Base-by-base conservation (phyloP, 2,888 invertebrate genomes). In the Drosophila phalerata region DNA sequence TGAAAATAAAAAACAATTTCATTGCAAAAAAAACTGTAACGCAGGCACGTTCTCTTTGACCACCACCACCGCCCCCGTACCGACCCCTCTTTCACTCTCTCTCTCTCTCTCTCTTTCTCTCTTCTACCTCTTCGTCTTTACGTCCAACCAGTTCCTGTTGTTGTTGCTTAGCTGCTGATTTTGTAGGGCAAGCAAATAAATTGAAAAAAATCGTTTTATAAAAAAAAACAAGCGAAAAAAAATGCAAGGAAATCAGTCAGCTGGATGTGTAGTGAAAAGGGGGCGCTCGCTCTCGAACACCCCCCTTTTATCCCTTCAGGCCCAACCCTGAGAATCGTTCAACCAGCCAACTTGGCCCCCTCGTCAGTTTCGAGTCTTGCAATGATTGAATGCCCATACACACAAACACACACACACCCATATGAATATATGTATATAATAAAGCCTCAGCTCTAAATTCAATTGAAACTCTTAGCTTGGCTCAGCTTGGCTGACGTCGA, bases 111-210 rank as follows among this genome's bases (percentile, higher is more conserved):
- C 15, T 5, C 22, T 8, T 15, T 8, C 56, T 8, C 55, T 19
- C n/a, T 10, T 3, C 32, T 32, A 3, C 6, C 15, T n/a, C 5
- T 48, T 30, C n/a, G 5, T 6, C 52, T 6, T n/a, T 8, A 8
- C n/a, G 22, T 5, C n/a, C 47, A 40, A 10, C 40, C 17, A 45
- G 10, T 25, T 43, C 43, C 48, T 51, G 37, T 52, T 69, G 66
- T 77, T 80, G 61, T 63, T 85, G 85, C 62, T 81, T 66, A 66
- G 77, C 65, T 81, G 69, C 53, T 73, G 86, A 77, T 74, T 83
- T 87, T 87, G 63, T 81, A 69, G 73, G 79, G 83, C 84, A 89
- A 87, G 89, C 83, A 87, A 89, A 87, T 87, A 84, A 85, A 84
- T 89, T 84, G 75, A 78, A 81, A 87, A 66, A 73, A 19, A 38